A percentile compares a stretch with the other conserved stretches of the same genome.
These are phyloP conservation scores for Mythimna lalbum DNA, from an alignment of 2,888 invertebrate species.

Conservation along the genomic window DNA sequence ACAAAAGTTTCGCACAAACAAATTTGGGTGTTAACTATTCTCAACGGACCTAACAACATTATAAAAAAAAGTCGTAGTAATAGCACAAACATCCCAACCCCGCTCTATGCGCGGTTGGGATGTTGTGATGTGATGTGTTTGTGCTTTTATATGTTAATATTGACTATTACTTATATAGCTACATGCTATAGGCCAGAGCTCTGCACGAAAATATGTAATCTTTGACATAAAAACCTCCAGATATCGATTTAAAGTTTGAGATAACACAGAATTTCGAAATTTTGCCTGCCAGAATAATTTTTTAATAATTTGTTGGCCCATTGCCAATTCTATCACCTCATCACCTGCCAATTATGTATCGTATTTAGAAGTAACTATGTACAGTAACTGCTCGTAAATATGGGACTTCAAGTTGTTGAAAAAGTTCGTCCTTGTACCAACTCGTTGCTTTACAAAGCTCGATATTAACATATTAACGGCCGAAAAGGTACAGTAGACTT, in stretches of 20 bases:
- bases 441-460: neutral
- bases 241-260: slow-evolving; percentile 11
- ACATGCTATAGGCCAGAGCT: too few relatives aligned
- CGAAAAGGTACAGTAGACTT: neutral
- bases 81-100: too few relatives aligned
- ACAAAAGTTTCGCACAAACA: too few relatives aligned
- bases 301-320: neutral
- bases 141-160: too few relatives aligned
- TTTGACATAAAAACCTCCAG: slow-evolving; percentile 12
- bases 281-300: neutral
- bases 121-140: too few relatives aligned
- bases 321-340: neutral
- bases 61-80: too few relatives aligned
- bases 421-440: neutral
- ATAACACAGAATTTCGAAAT: neutral
- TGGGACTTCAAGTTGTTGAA: neutral
- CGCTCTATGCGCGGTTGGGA: too few relatives aligned
- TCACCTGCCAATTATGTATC: slow-evolving; percentile 5
- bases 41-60: too few relatives aligned
- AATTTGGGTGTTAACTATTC: too few relatives aligned
- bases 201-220: slow-evolving; percentile 10
- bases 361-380: slow-evolving; percentile 12
- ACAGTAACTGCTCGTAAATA: slow-evolving; percentile 1
- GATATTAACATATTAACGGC: neutral
- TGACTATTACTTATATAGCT: too few relatives aligned